Percentiles rank a stretch among this genome's conserved stretches.
Evolutionary conservation across 1,140 invertebrate genomes (phyloP).

Genomic region (Proales similis): DNA sequence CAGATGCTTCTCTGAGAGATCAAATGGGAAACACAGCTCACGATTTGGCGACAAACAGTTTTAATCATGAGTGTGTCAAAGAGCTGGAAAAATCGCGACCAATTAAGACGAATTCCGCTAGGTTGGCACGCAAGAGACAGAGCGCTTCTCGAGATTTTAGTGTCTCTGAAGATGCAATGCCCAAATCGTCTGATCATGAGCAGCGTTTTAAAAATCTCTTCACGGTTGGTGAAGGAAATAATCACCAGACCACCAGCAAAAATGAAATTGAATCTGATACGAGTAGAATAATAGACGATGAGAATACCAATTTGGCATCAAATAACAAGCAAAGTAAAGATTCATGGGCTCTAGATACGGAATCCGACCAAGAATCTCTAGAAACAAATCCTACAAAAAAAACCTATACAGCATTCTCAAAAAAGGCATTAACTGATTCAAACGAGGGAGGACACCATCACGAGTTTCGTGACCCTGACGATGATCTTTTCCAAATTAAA

Average conservation of each 20-base stretch:
- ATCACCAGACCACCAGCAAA: not conserved
- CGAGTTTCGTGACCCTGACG: too few relatives aligned
- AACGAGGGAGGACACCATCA: too few relatives aligned
- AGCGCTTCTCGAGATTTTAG: too few relatives aligned
- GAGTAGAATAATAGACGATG: not conserved
- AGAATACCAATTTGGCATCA: too few relatives aligned
- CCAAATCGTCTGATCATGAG: not conserved
- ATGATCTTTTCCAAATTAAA: too few relatives aligned
- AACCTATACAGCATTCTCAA: too few relatives aligned
- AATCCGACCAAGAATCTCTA: too few relatives aligned
- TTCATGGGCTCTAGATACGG: too few relatives aligned
- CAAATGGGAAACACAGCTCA: slow-evolving; percentile 16
- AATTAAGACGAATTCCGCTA: slow-evolving; percentile 3
- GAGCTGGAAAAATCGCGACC: slow-evolving; percentile 14
- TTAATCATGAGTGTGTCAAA: slow-evolving; percentile 6
- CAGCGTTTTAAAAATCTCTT: slow-evolving; percentile 25
- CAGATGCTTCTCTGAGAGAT: slow-evolving; percentile 11
- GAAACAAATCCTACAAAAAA: too few relatives aligned
- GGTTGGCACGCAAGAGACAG: not conserved
- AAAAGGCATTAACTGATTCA: too few relatives aligned
- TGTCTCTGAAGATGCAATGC: too few relatives aligned
- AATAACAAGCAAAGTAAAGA: too few relatives aligned
- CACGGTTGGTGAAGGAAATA: not conserved
- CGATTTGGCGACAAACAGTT: not conserved
- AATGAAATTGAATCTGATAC: slow-evolving; percentile 19